Evolutionary conservation across 2,888 invertebrate genomes (phyloP).

Genomic region (Clepsis dumicolana): DNA sequence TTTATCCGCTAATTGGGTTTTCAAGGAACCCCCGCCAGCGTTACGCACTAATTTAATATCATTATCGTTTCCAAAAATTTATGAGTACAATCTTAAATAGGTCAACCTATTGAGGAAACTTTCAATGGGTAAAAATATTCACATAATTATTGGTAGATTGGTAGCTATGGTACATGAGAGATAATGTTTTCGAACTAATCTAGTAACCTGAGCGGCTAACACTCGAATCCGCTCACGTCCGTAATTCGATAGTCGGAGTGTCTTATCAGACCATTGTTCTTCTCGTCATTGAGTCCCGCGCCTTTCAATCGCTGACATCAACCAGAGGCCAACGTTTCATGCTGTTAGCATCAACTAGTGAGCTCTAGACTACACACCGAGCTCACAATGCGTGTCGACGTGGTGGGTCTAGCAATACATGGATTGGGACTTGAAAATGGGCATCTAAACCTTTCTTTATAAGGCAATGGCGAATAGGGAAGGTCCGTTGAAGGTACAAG

Average conservation of each 20-base stretch:
- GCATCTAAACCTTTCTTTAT: slow-evolving; percentile 13
- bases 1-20: slow-evolving; percentile 33
- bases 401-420: slow-evolving; percentile 29
- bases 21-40: slow-evolving; percentile 17
- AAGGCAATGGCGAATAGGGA: slow-evolving; percentile 9
- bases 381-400: slow-evolving; percentile 11
- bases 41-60: not conserved
- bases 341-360: not conserved
- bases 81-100: not conserved
- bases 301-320: not conserved
- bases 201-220: not conserved
- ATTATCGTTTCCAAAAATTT: not conserved
- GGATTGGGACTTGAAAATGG: slow-evolving; percentile 14
- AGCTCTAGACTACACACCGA: not conserved
- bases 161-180: not conserved
- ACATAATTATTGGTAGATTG: too few relatives aligned
- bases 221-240: slow-evolving; percentile 23
- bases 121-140: not conserved
- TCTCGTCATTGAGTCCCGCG: not conserved
- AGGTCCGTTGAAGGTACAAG: not conserved
- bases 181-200: slow-evolving; percentile 1
- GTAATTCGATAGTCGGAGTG: not conserved
- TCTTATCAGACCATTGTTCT: slow-evolving; percentile 32
- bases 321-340: not conserved
- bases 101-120: not conserved